A percentile compares a stretch with the other conserved stretches of the same genome.
Evolutionary conservation across 2,113 vertebrate species (phyloP).

Genomic region (Vidua macroura): DNA sequence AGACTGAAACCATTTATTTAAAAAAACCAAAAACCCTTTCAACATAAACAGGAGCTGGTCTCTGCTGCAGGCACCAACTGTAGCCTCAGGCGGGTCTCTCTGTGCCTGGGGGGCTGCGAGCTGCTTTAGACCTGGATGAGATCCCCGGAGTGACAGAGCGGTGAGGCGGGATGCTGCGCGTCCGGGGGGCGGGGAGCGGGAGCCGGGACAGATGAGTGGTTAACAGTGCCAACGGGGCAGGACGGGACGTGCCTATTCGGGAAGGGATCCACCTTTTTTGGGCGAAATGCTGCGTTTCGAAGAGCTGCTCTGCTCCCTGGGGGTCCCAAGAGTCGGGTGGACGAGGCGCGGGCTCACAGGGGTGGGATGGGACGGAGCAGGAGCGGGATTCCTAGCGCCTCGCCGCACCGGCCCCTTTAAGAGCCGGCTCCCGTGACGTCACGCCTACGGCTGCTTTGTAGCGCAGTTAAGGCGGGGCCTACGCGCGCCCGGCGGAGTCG

Average conservation of each 20-base stretch:
- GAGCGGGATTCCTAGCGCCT: too few relatives aligned
- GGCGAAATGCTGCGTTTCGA: neutral
- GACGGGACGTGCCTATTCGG: neutral
- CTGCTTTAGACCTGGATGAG: neutral
- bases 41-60: neutral
- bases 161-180: neutral
- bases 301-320: too few relatives aligned
- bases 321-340: too few relatives aligned
- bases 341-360: too few relatives aligned
- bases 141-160: neutral
- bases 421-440: neutral
- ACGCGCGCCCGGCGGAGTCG: neutral
- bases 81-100: too few relatives aligned
- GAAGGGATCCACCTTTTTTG: neutral
- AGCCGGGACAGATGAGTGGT: neutral
- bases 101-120: neutral
- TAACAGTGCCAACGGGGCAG: fast-evolving
- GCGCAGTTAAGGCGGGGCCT: neutral
- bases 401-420: neutral
- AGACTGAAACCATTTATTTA: neutral
- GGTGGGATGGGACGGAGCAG: too few relatives aligned
- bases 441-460: neutral
- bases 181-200: neutral
- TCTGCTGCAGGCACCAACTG: neutral
- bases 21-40: neutral